Evolutionary conservation across 2,888 invertebrate genomes (phyloP).

Genomic region (Eupithecia abbreviata): DNA sequence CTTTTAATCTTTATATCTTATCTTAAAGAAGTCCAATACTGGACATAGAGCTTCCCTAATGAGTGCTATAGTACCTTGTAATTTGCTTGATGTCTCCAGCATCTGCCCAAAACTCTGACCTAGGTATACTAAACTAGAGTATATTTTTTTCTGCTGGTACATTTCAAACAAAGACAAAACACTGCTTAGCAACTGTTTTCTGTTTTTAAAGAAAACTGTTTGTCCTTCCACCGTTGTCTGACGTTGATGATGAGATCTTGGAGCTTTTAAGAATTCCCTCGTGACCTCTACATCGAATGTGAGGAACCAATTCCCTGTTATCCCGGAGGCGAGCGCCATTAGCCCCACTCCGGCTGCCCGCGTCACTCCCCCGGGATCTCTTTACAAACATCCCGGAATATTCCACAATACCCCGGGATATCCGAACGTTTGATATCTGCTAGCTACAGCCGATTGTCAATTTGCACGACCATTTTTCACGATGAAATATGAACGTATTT

Average conservation of each 20-base stretch:
- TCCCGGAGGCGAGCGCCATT: conserved; percentile 3
- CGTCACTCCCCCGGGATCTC: conserved; percentile 21
- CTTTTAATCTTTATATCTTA: background rate
- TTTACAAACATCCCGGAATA: conserved; percentile 25
- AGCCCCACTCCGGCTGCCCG: conserved; percentile 18
- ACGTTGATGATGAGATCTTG: conserved; percentile 1
- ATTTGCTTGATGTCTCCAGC: background rate
- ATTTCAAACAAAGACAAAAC: background rate
- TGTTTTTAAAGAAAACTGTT: background rate
- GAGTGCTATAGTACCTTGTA: background rate
- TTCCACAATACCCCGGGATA: conserved; percentile 11
- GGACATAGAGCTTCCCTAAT: background rate
- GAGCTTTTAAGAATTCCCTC: background rate
- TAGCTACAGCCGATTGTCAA: conserved; percentile 25
- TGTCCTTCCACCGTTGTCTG: background rate
- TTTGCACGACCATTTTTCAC: conserved; percentile 31
- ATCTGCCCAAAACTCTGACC: background rate
- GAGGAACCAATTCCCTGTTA: conserved; percentile 5
- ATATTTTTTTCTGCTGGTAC: background rate
- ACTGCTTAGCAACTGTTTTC: background rate
- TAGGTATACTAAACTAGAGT: background rate
- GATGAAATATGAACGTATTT: conserved; percentile 18
- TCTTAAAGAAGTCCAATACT: background rate
- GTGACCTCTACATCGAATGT: conserved; percentile 6
- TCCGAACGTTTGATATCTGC: conserved; percentile 25